A percentile compares a stretch with the other conserved stretches of the same genome.
Evolutionary conservation across 2,113 vertebrate species (phyloP).

Genomic region (Elephas maximus): DNA sequence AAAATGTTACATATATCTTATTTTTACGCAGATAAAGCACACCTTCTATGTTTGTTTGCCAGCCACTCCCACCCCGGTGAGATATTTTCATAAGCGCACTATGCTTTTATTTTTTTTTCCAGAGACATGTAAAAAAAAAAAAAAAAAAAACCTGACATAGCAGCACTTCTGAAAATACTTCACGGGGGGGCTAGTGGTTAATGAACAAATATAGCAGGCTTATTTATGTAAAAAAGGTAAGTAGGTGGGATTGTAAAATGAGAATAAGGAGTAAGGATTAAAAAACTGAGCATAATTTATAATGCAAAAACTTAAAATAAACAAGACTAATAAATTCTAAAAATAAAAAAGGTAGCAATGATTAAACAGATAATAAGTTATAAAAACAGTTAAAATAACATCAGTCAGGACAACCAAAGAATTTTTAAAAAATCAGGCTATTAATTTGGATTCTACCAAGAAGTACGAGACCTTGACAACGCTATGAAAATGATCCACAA

Average conservation of each 20-base stretch:
- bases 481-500: neutral
- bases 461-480: neutral
- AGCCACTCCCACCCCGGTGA: no score
- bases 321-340: neutral
- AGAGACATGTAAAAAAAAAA: no score
- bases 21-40: no score
- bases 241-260: neutral
- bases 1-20: neutral
- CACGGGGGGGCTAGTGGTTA: no score
- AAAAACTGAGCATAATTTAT: neutral
- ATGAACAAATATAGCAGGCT: no score
- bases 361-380: neutral
- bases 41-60: no score
- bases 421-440: neutral
- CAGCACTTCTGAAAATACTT: no score
- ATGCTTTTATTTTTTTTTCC: no score
- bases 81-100: no score
- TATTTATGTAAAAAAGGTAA: no score
- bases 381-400: neutral
- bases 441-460: neutral
- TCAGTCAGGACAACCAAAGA: neutral
- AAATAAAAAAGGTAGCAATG: neutral
- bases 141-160: no score
- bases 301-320: neutral
- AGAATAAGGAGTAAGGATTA: neutral